A percentile compares a stretch with the other conserved stretches of the same genome.
phyloP scores from a whole-genome alignment of 1,140 invertebrate species.

The Nasonia giraulti region DNA sequence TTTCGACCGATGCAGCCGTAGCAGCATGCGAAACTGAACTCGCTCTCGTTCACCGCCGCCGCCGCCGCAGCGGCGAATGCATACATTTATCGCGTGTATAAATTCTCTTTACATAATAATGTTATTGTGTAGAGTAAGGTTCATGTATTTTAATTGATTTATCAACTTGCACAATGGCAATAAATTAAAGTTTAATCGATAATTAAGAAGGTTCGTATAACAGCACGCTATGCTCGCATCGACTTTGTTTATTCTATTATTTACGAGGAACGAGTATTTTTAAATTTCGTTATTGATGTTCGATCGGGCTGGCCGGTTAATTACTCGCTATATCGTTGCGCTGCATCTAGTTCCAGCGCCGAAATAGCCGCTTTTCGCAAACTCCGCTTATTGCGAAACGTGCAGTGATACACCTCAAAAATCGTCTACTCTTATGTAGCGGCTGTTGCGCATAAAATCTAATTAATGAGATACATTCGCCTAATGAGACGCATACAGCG shows the following conservation, averaged over 20 bases:
- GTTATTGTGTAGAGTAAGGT: conserved; percentile 26
- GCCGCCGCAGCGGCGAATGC: neutral
- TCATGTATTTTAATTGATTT: conserved; percentile 46
- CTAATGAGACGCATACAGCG: neutral
- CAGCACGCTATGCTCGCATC: neutral
- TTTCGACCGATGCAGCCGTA: neutral
- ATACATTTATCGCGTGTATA: conserved; percentile 19
- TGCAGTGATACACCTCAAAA: neutral
- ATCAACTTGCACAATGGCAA: conserved; percentile 25
- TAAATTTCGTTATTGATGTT: neutral
- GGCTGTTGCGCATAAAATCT: neutral
- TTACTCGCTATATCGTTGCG: neutral
- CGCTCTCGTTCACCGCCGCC: too few relatives aligned
- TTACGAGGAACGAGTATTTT: neutral
- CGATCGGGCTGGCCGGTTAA: neutral
- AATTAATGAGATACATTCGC: conserved; percentile 1
- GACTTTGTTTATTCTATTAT: neutral
- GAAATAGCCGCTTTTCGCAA: neutral
- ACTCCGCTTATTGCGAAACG: neutral
- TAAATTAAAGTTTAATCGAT: conserved; percentile 45
- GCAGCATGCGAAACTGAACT: neutral
- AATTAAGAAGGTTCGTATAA: conserved; percentile 26
- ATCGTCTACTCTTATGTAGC: too few relatives aligned
- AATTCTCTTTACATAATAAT: conserved; percentile 34
- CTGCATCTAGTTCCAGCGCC: too few relatives aligned